Base-by-base conservation (phyloP, 2,113 vertebrate species). In the Oreochromis niloticus region DNA sequence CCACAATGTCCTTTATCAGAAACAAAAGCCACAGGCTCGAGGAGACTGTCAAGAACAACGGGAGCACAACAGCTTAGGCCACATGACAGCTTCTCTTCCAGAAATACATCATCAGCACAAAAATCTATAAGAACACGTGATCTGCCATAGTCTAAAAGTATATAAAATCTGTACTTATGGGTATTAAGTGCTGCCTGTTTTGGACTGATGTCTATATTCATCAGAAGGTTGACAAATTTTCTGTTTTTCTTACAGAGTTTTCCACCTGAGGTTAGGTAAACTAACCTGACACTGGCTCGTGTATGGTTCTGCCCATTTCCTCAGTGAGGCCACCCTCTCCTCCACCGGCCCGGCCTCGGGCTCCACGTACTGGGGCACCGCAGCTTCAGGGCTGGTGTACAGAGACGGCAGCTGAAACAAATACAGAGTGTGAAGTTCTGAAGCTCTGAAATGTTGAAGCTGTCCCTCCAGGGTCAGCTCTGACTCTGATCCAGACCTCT, bases 281-380 rank as follows among this genome's bases (percentile, higher is more conserved):
- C 59, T 9, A 96, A 99, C 98, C 97, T 98, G 97, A 94, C 96
- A 97, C 97, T 96, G 96, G 89, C 66, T 85, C 5, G 96, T 95
- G 56, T 98, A 98, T 0, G 98, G 98, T 82, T 97, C 92, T 1
- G 95, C 94, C 81, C 95, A 90, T 6, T 94, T 96, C 90, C 98
- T 97, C 52, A 98, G 86, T 4, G 59, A 94, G 0, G 97, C 95
- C 27, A 98, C 94, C 8, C 92, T 95, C 91, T 98, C 95, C 93
- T 99, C 97, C 95, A 99, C 13, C 1, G 91, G 95, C 0, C 95
- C 97, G 39, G 92, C 95, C 86, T 96, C 92, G 1, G 94, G 93
- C 88, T 98, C 97, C 93, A 92, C 95, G 73, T 92, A 95, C n/a
- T 86, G 96, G 79, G 91, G 91, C 78, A 95, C 95, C 78, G 95